phyloP scores from a whole-genome alignment of 2,113 vertebrate species.

The Brachionichthys hirsutus region DNA sequence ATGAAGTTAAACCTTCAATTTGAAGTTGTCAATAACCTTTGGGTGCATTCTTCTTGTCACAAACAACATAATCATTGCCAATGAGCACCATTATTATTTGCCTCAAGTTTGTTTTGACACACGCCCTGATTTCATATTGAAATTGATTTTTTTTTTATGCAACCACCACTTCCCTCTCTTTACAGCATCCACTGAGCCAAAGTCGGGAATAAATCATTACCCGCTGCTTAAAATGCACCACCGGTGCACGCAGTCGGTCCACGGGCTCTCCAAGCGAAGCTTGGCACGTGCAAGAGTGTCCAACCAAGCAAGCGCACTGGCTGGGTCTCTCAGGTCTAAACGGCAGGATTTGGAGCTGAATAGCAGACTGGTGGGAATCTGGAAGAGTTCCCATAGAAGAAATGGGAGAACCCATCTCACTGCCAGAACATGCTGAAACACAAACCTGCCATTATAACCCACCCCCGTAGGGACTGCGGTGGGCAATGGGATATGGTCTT shows the following conservation, averaged over 20 bases:
- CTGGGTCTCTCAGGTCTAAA: conserved; percentile 48
- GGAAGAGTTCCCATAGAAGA: conserved; percentile 53
- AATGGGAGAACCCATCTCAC: conserved; percentile 39
- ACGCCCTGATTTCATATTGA: not conserved
- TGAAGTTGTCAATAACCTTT: not conserved
- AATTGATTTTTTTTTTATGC: conserved; percentile 15
- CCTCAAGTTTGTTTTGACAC: not conserved
- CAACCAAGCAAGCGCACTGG: conserved; percentile 37
- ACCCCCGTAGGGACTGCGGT: conserved; percentile 11
- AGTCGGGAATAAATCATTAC: conserved; percentile 25
- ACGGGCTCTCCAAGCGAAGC: conserved; percentile 30
- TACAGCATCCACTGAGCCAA: conserved; percentile 15
- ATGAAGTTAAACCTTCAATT: no score
- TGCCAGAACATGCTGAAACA: conserved; percentile 62
- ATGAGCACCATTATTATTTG: not conserved
- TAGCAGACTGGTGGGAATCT: conserved; percentile 59
- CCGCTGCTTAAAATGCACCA: conserved; percentile 46
- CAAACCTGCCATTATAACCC: conserved; percentile 53
- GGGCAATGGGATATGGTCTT: conserved; percentile 4
- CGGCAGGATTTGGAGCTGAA: conserved; percentile 58
- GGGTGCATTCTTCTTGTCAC: not conserved
- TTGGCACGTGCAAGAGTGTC: conserved; percentile 33
- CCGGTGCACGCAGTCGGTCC: conserved; percentile 8
- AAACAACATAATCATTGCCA: not conserved
- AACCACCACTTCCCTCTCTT: not conserved